Percentiles rank a stretch among this genome's conserved stretches.
Conservation (phyloP, 2,797 vertebrate species). For the Xenopus petersii region DNA sequence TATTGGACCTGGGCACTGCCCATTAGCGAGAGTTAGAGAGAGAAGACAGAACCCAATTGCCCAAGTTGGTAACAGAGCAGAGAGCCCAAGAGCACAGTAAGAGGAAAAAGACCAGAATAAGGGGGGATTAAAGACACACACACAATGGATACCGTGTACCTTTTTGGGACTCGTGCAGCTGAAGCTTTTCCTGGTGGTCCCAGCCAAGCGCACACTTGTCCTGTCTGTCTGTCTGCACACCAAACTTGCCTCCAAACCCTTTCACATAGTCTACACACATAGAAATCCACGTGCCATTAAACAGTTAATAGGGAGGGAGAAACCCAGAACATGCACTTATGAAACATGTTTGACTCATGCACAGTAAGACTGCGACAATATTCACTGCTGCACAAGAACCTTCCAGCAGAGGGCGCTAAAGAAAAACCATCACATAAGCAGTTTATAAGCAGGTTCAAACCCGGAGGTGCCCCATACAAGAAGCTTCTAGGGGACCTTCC, state of each 20-base stretch:
- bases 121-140: background rate
- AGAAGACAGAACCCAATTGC: background rate
- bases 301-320: slow-evolving; percentile 18
- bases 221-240: slow-evolving; percentile 92
- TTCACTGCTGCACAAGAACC: too few relatives aligned
- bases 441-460: too few relatives aligned
- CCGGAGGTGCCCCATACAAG: too few relatives aligned
- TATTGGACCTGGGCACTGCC: background rate
- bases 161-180: slow-evolving; percentile 96
- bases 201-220: slow-evolving; percentile 94
- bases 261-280: slow-evolving; percentile 82
- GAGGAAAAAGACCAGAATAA: background rate
- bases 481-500: too few relatives aligned
- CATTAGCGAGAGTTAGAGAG: background rate
- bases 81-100: background rate
- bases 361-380: too few relatives aligned
- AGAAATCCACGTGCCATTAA: slow-evolving; percentile 50
- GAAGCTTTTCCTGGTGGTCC: slow-evolving; percentile 95
- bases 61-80: background rate
- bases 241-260: slow-evolving; percentile 95
- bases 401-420: too few relatives aligned
- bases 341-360: background rate
- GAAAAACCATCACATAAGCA: too few relatives aligned
- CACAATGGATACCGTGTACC: slow-evolving; percentile 63
- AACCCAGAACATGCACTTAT: slow-evolving; percentile 21